Evolutionary conservation across 2,797 vertebrate species (phyloP), one percentile per base, ranked within the genome.

Genomic region (Carcharodon carcharias): DNA sequence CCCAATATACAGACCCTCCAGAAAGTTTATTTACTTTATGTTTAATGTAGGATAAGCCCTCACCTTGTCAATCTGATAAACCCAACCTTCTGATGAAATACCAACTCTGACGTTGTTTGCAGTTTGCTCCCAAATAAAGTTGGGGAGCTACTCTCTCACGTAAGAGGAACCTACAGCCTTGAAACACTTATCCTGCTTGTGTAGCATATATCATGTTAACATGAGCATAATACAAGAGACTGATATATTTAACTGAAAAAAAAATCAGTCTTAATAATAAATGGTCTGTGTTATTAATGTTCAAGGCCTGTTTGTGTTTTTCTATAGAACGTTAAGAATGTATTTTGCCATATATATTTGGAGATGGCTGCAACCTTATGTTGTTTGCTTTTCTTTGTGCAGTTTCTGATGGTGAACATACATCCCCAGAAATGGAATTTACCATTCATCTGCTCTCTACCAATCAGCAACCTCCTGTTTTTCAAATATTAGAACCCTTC

Each of bases 331-430:
- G 28, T 77, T 21, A 56, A 56, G 45, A 80, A 69, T 63, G 58
- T 80, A 87, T 50, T 56, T 96, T 31, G 69, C 16, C 54, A 50
- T 89, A 21, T 96, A 9, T 87, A 12, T 96, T 80, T 96, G 65
- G 82, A 8, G 21, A 85, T 87, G 50, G 26, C 65, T 96, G 92
- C 21, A 50, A 65, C 3, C 73, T 89, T 23, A 95, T 26, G 35
- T 12, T 94, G 45, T 56, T 23, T 96, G 7, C 16, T 96, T 31
- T 96, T 88, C 95, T 89, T 73, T 97, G 96, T 77, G 63, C 96
- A 99, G 99, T 99, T 97, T 99, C 99, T 0, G 98, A 99, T 40
- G 99, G 99, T 3, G 98, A 99, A 4, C 97, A 98, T 97, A 98
- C 98, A 0, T 99, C 98, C 54, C 98, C 98, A 0, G 99, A 99